Evolutionary conservation across 2,113 vertebrate genomes (phyloP), one percentile per base, ranked within the genome.

Genomic region (Rhinolophus sinicus): DNA sequence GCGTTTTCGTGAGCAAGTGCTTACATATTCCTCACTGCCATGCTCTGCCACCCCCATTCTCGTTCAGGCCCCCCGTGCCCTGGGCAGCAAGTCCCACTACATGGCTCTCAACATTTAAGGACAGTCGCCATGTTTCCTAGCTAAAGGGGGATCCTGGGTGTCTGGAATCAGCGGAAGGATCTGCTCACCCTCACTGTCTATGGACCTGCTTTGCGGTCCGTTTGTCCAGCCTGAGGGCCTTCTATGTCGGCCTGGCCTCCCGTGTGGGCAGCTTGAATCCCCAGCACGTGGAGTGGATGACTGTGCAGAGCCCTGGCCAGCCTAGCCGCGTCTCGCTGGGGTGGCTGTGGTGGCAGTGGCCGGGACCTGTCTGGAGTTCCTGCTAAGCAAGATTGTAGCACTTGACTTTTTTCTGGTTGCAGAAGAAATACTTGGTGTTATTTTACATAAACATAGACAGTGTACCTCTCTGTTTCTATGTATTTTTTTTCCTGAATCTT

Each of bases 1-100:
- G 0, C 0, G 16, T 15, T 54, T 50, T 38, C 56, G 40, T 11
- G 21, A 65, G 16, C 16, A 62, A 44, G 50, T 30, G 2, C 38
- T 21, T 18, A 22, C 8, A 4, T 5, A 8, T 80, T 8, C 9
- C 6, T 24, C 13, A 1, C 30, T 1, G 0, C 65, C 8, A 4
- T 2, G 26, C 50, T 65, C 64, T n/a, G 64, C 54, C 1, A 0
- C 47, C 15, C 67, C 56, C 6, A 3, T 33, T 14, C 38, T 12
- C 13, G 2, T 47, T 30, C 35, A 35, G 22, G 8, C 9, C 33
- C 13, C 10, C 58, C 5, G 28, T 11, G 60, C 58, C 70, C 28
- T 0, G 0, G 30, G 56, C 38, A 21, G 18, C 44, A 30, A 8
- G 24, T 33, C 44, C 72, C 24, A 4, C 0, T 14, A 5, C 3